A percentile compares a stretch with the other conserved stretches of the same genome.
Conservation (phyloP, 2,888 invertebrate species). For the Syrphus vitripennis region DNA sequence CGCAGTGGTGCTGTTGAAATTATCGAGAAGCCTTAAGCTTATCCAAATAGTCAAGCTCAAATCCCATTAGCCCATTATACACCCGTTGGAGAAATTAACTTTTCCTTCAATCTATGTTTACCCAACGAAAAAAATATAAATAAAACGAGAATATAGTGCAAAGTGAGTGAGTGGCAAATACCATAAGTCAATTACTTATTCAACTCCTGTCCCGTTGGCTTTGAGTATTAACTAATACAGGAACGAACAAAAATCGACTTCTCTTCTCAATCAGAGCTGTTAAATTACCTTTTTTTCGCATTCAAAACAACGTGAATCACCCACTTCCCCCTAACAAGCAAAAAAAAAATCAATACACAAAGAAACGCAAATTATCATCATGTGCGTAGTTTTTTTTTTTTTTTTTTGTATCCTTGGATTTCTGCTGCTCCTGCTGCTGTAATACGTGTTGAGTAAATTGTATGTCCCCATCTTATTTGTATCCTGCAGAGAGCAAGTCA, state of each 20-base stretch:
- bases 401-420: neutral
- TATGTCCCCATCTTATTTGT: constrained; percentile 25
- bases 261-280: neutral
- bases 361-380: neutral
- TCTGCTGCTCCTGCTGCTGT: neutral
- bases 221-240: constrained; percentile 8
- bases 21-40: neutral
- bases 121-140: too few species aligned
- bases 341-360: neutral
- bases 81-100: constrained; percentile 26
- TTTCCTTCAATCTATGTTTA: neutral
- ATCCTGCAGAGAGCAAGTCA: neutral
- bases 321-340: neutral
- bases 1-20: neutral
- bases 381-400: neutral
- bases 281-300: constrained; percentile 10
- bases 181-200: constrained; percentile 44
- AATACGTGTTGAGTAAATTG: constrained; percentile 35
- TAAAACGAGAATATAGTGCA: too few species aligned
- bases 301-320: neutral
- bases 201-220: constrained; percentile 19
- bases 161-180: neutral
- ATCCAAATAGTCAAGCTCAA: neutral
- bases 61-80: constrained; percentile 27
- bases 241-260: neutral